These are phyloP conservation scores for Euthynnus affinis DNA, from an alignment of 2,797 vertebrate species.

Conservation along the genomic window DNA sequence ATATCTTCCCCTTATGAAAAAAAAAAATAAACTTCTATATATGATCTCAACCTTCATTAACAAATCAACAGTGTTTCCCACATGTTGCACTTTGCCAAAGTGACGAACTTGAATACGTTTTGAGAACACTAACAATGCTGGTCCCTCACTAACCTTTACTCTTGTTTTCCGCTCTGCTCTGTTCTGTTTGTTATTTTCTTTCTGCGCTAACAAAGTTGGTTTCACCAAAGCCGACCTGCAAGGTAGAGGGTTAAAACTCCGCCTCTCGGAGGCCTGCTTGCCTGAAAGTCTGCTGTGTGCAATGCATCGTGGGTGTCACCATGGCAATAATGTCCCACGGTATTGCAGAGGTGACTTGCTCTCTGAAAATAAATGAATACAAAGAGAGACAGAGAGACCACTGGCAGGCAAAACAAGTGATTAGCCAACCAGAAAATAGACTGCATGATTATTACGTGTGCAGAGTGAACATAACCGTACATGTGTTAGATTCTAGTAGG, in stretches of 20 bases:
- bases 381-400: constrained; percentile 3
- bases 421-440: not conserved
- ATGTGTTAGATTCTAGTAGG: not conserved
- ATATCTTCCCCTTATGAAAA: not conserved
- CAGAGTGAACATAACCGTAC: not conserved
- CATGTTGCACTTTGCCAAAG: constrained; percentile 18
- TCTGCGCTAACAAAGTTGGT: constrained; percentile 96
- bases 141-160: constrained; percentile 89
- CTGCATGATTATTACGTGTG: not conserved
- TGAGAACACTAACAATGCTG: constrained; percentile 62
- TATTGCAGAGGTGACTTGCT: constrained; percentile 63
- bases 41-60: constrained; percentile 4
- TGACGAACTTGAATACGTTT: constrained; percentile 40
- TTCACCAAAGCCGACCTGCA: constrained; percentile 99
- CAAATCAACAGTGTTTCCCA: constrained; percentile 9
- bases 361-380: constrained; percentile 45
- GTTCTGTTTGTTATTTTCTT: constrained; percentile 86
- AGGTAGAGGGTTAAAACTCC: constrained; percentile 92
- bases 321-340: constrained; percentile 58
- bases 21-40: not conserved
- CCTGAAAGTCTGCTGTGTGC: constrained; percentile 89
- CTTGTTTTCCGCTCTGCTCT: constrained; percentile 84
- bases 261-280: constrained; percentile 75
- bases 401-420: not conserved
- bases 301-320: constrained; percentile 84